A percentile compares a stretch with the other conserved stretches of the same genome.
Evolutionary conservation across 2,113 vertebrate species (phyloP).

Genomic region (Thomomys bottae): DNA sequence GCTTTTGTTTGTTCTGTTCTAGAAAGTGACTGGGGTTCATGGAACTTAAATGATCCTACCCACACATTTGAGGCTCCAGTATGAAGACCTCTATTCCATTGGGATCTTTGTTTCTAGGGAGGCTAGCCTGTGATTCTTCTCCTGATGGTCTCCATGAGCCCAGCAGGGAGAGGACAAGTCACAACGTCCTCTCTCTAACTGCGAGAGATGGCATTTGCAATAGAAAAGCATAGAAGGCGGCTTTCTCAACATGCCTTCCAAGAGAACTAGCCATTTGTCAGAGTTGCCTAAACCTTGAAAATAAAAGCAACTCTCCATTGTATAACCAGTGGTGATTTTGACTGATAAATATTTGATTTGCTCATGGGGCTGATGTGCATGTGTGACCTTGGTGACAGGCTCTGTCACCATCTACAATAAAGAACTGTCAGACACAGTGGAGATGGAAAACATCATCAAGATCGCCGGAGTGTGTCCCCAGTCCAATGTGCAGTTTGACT

Average conservation of each 20-base stretch:
- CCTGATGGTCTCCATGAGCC: neutral
- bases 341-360: neutral
- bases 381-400: conserved; percentile 77
- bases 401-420: conserved; percentile 89
- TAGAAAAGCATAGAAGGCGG: neutral
- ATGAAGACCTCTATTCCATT: neutral
- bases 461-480: conserved; percentile 93
- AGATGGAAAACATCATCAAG: conserved; percentile 85
- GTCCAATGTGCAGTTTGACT: conserved; percentile 93
- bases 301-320: neutral
- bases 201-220: neutral
- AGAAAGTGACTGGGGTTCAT: no score
- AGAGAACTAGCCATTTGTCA: neutral
- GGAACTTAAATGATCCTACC: neutral
- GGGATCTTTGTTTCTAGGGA: neutral
- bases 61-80: neutral
- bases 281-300: neutral
- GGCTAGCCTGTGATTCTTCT: neutral
- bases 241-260: neutral
- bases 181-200: neutral
- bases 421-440: conserved; percentile 84
- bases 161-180: neutral
- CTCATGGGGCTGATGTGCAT: neutral
- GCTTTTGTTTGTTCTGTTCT: neutral
- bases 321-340: neutral